Percentiles rank a stretch among this genome's conserved stretches.
These are phyloP conservation scores for Sebastes diaconus DNA, from an alignment of 2,797 vertebrate species.

Conservation along the genomic window DNA sequence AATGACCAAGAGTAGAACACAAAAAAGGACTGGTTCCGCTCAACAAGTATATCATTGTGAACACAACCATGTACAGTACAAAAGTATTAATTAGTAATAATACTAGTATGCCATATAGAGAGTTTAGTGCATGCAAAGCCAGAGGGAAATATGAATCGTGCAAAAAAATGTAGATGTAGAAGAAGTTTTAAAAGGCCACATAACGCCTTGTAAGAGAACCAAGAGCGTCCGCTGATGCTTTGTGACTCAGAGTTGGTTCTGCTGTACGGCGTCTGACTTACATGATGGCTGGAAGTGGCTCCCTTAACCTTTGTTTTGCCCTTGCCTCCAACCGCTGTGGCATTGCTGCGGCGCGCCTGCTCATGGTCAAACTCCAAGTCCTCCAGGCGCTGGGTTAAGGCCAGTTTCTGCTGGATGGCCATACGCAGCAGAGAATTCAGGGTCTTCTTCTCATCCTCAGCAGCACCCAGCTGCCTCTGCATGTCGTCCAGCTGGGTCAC, in stretches of 20 bases:
- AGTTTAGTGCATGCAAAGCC: conserved; percentile 7
- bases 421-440: conserved; percentile 97
- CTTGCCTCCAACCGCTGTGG: conserved; percentile 76
- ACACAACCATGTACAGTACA: neutral
- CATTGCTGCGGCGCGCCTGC: conserved; percentile 84
- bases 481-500: conserved; percentile 98
- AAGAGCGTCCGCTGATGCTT: conserved; percentile 69
- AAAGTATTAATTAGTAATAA: neutral
- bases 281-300: conserved; percentile 86
- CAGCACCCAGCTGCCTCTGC: conserved; percentile 95
- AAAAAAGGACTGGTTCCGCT: neutral
- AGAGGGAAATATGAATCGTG: conserved; percentile 17
- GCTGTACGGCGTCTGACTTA: conserved; percentile 87
- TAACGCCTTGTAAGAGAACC: conserved; percentile 81
- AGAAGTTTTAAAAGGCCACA: conserved; percentile 66
- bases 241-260: conserved; percentile 71
- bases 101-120: neutral
- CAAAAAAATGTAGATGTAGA: neutral
- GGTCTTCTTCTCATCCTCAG: conserved; percentile 99
- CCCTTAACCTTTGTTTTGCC: conserved; percentile 80
- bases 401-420: conserved; percentile 99
- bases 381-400: conserved; percentile 95
- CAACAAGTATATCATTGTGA: neutral
- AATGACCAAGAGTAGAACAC: neutral
- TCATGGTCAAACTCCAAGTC: conserved; percentile 97